A percentile compares a stretch with the other conserved stretches of the same genome.
phyloP scores from a whole-genome alignment of 2,113 vertebrate genomes.

The Nibea albiflora region DNA sequence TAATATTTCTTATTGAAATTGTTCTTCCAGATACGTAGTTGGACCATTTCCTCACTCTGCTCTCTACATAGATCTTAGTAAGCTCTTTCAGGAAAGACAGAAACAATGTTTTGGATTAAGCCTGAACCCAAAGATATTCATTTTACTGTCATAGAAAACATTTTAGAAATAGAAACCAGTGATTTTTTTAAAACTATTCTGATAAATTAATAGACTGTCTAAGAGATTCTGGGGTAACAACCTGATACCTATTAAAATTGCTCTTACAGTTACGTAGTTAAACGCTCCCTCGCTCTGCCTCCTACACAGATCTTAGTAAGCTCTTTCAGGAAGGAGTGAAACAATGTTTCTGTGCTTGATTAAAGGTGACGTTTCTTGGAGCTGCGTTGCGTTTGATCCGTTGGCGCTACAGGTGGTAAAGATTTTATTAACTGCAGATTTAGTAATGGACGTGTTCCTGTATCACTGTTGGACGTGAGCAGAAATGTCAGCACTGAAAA shows the following conservation, averaged over 20 bases:
- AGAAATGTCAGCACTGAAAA: background rate
- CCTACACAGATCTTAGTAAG: background rate
- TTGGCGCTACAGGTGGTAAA: background rate
- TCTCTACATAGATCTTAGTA: too few relatives aligned
- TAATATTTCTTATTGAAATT: too few relatives aligned
- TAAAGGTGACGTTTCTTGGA: background rate
- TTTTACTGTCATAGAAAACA: background rate
- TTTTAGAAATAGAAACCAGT: background rate
- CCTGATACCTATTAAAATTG: background rate
- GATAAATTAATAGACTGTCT: too few relatives aligned
- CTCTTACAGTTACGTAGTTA: background rate
- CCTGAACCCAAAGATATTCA: background rate
- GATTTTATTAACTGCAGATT: conserved; percentile 15
- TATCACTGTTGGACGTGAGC: background rate
- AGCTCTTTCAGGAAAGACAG: too few relatives aligned
- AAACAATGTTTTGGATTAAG: too few relatives aligned
- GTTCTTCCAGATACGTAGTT: too few relatives aligned
- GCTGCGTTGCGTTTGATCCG: background rate
- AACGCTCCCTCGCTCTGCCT: background rate
- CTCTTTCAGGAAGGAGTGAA: too few relatives aligned
- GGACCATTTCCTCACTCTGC: too few relatives aligned
- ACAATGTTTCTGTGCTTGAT: background rate
- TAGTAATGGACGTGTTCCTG: conserved; percentile 2
- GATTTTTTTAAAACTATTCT: too few relatives aligned
- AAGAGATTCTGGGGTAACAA: too few relatives aligned